Conservation (phyloP, 2,113 vertebrate species). For the Falcunculus frontatus region DNA sequence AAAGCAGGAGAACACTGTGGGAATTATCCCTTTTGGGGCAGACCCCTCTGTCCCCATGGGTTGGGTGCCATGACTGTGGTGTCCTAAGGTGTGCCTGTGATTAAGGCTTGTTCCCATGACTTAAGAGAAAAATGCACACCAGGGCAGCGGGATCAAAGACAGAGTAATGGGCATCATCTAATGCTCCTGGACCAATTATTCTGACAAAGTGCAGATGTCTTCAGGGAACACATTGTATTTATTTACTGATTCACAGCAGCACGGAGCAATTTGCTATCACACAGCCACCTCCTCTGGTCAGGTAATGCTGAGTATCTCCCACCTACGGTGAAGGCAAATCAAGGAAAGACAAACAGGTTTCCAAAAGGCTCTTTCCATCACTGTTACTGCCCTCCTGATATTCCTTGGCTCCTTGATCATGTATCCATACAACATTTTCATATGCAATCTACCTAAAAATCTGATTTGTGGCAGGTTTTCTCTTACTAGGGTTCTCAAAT, state of each 20-base stretch:
- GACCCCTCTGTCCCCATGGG: neutral
- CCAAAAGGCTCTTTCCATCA: neutral
- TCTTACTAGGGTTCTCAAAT: neutral
- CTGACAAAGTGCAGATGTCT: conserved; percentile 29
- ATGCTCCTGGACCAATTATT: neutral
- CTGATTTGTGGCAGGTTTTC: neutral
- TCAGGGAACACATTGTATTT: conserved; percentile 2
- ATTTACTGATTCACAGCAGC: conserved; percentile 6
- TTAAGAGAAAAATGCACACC: neutral
- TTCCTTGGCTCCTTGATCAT: neutral
- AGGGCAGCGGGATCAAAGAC: neutral
- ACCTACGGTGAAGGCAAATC: neutral
- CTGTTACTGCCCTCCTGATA: neutral
- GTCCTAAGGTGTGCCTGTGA: neutral
- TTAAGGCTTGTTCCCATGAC: neutral
- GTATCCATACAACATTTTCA: neutral
- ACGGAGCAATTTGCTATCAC: neutral
- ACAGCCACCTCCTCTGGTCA: neutral
- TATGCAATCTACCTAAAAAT: neutral
- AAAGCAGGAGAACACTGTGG: neutral
- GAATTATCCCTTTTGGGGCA: neutral
- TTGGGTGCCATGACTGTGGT: fast-evolving
- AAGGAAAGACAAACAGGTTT: neutral
- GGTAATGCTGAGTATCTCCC: neutral
- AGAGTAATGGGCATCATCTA: neutral